Evolutionary conservation across 2,888 invertebrate genomes (phyloP).

Genomic region (Drosophila infuscata): DNA sequence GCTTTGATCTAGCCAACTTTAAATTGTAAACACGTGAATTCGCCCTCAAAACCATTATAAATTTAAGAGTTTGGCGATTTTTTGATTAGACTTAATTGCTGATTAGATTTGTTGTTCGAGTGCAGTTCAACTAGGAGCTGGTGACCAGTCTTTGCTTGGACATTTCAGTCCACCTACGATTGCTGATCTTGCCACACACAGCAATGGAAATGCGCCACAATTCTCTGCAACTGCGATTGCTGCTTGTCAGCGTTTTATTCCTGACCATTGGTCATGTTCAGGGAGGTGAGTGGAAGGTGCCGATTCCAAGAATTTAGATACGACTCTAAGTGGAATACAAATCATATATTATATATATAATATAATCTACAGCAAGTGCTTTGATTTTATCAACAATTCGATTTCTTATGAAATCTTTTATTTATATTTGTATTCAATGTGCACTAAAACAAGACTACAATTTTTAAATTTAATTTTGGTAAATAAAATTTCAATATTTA

Average conservation of each 20-base stretch:
- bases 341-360: background rate
- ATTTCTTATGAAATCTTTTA: no score
- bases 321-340: background rate
- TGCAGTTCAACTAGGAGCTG: slow-evolving; percentile 21
- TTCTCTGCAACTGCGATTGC: slow-evolving; percentile 17
- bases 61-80: slow-evolving; percentile 43
- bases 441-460: no score
- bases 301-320: no score
- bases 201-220: slow-evolving; percentile 40
- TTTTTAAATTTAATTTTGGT: no score
- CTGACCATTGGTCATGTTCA: slow-evolving; percentile 32
- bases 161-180: slow-evolving; percentile 52
- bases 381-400: no score
- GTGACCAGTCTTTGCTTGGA: background rate
- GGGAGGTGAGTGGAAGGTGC: slow-evolving; percentile 37
- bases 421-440: no score
- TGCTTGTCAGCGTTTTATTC: slow-evolving; percentile 33
- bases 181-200: slow-evolving; percentile 44
- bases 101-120: slow-evolving; percentile 61
- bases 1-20: background rate
- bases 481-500: no score
- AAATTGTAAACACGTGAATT: slow-evolving; percentile 32
- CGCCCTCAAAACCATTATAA: background rate
- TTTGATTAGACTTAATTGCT: slow-evolving; percentile 53
- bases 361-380: background rate